Evolutionary conservation across 2,113 vertebrate genomes (phyloP), one percentile per base, ranked within the genome.

Genomic region (Otocyon megalotis): DNA sequence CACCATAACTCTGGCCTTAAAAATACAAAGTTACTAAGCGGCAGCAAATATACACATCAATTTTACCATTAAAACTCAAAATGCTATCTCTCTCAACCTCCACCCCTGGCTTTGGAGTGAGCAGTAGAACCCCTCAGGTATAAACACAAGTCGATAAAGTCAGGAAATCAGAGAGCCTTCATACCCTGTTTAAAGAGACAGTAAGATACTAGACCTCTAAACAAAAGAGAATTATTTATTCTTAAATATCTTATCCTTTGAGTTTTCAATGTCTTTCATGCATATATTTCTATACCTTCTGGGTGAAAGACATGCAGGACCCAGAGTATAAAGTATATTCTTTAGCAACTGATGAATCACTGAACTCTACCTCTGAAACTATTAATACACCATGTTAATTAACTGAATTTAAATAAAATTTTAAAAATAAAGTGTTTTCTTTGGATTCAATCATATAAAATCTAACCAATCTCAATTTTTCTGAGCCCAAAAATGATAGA

Each of bases 401-500:
- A 35, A 35, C 17, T 69, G 67, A 69, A 35, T 35, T n/a, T 20
- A n/a, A 69, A 35, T 69, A 19, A 69, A 69, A n/a, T 69, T n/a
- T n/a, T 35, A 35, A 69, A 69, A 35, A 69, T 84, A 83, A 96
- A 58, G 3, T 54, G 16, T 43, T 37, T 77, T 93, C 81, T 63
- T 77, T 19, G 48, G 48, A 95, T 13, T n/a, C 28, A 67, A 80
- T 9, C 28, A 88, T 20, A 43, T 72, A 67, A 84, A 97, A 86
- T 80, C 60, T 54, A 93, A 92, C 17, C n/a, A 90, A 92, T 95
- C 35, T 83, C 54, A 84, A 91, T 60, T 90, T 48, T 77, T 89
- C 37, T 67, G 56, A 86, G 24, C 60, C 50, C 32, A 10, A 72
- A 69, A 86, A 74, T 43, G 19, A 71, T 0, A 93, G 24, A 97